Evolutionary conservation across 1,140 invertebrate species (phyloP), one percentile per base, ranked within the genome.

Genomic region (Atta colombica): DNA sequence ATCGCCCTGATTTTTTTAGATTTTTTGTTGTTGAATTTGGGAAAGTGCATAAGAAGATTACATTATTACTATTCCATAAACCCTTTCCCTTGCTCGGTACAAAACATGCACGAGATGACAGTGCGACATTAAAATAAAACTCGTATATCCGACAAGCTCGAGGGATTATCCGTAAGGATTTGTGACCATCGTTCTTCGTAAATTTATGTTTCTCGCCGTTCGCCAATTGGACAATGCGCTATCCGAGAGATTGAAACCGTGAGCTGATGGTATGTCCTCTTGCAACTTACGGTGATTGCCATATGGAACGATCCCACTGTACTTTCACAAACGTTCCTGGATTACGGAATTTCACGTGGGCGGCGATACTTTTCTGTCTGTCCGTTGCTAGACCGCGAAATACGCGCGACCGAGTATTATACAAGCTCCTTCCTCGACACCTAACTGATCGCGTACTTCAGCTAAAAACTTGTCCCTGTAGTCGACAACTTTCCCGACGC

Each of bases 241-340:
- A 53, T 51, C 25, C 80, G 71, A 87, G 80, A 85, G 85, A 63
- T 85, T 51, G 25, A 39, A 66, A 71, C 58, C 78, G 10, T 58
- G 45, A 51, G 28, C 45, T 35, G 58, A n/a, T 18, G 53, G 63
- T 69, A 74, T 68, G 74, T 53, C 65, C 60, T 84, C 77, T 35
- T 25, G 55, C 25, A 16, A 18, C 65, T 53, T 18, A 61, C 61
- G 39, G 71, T 68, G 77, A 86, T 86, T 77, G 18, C 65, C 35
- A 49, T 31, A 18, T 39, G 58, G 49, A 72, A 88, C 63, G 78
- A 89, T 65, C 71, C 69, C 51, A 58, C 45, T 72, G 85, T 61
- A 71, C 85, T 90, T 90, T 89, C 89, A 87, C 89, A 74, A 86
- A 55, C 86, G 88, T 85, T 58, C 60, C 49, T 87, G 88, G 87